Evolutionary conservation across 2,113 vertebrate genomes (phyloP), one percentile per base, ranked within the genome.

Genomic region (Anolis carolinensis): DNA sequence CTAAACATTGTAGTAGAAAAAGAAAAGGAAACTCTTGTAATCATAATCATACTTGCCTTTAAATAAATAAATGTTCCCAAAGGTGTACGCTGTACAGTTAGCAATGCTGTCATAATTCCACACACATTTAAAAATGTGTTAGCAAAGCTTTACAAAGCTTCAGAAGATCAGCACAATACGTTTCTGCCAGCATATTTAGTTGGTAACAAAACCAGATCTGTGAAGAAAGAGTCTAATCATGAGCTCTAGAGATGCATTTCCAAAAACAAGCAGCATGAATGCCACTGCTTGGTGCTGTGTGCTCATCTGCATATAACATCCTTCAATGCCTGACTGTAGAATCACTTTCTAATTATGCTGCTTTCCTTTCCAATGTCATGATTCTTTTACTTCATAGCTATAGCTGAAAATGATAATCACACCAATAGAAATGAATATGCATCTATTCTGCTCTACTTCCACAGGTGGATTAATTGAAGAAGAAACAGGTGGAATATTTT

Each of bases 351-450:
- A 83, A 87, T 83, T 83, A 62, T 63, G 27, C 77, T 82, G 30
- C 78, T 92, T 91, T 74, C 89, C 39, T 72, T 75, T 81, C n/a
- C 75, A 75, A 65, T 81, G 39, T 44, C 39, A 44, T 44, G 39
- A 44, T 44, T 44, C 39, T 44, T 44, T 44, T 44, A 44, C 39
- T 84, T 50, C 84, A 34, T 23, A 81, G 63, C n/a, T 88, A 5
- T 90, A 86, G 86, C 32, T n/a, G 10, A 44, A 10, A 85, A 89
- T 89, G 27, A 90, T 80, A 82, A 90, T 67, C 52, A 86, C 91
- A n/a, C 14, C 5, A 21, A 25, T 5, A 5, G 39, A 92, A 62
- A 84, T 84, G 79, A 89, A 88, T 32, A 83, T 89, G 84, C 39
- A 81, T 18, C 36, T 1, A 0, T 77, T 67, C 34, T 90, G 65